A percentile compares a stretch with the other conserved stretches of the same genome.
These are phyloP conservation scores for Caenorhabditis panamensis DNA, from an alignment of 2,888 invertebrate genomes.

Conservation along the genomic window DNA sequence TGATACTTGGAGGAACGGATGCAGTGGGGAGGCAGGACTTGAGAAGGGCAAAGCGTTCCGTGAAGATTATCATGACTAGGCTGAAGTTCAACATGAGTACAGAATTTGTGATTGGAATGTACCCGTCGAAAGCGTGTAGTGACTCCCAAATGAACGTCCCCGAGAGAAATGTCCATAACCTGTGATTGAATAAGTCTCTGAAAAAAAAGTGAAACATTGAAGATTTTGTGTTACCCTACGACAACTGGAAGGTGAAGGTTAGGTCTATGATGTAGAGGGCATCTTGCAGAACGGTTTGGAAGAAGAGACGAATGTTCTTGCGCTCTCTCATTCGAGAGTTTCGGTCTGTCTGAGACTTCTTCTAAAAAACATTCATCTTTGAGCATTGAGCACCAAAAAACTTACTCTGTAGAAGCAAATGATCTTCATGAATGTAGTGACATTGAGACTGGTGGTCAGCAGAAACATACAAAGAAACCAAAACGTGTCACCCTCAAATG, in stretches of 20 bases:
- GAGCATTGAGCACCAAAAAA: neutral
- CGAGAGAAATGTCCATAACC: slow-evolving; percentile 44
- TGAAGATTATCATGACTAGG: slow-evolving; percentile 30
- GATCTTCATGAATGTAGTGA: slow-evolving; percentile 29
- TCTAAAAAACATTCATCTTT: slow-evolving; percentile 2
- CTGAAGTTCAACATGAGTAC: slow-evolving; percentile 1
- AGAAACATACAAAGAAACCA: slow-evolving; percentile 1
- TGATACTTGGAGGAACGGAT: neutral
- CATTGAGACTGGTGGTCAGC: slow-evolving; percentile 14
- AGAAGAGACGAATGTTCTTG: slow-evolving; percentile 33
- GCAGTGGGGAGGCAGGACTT: neutral
- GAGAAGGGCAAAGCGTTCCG: slow-evolving; percentile 17
- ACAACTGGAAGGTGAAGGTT: slow-evolving; percentile 27
- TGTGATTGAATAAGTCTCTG: slow-evolving; percentile 13
- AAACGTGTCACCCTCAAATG: neutral
- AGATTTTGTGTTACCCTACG: neutral
- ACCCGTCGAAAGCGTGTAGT: slow-evolving; percentile 46
- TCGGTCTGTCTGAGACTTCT: slow-evolving; percentile 7
- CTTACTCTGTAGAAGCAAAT: slow-evolving; percentile 25
- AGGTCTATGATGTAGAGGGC: slow-evolving; percentile 31
- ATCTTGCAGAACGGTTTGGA: slow-evolving; percentile 47
- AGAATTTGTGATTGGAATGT: neutral
- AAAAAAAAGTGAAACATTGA: neutral
- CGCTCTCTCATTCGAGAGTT: slow-evolving; percentile 14
- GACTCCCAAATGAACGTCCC: slow-evolving; percentile 37